These are phyloP conservation scores for Porites lutea DNA, from an alignment of 64 coral and sea anemone genomes.

Conservation along the genomic window DNA sequence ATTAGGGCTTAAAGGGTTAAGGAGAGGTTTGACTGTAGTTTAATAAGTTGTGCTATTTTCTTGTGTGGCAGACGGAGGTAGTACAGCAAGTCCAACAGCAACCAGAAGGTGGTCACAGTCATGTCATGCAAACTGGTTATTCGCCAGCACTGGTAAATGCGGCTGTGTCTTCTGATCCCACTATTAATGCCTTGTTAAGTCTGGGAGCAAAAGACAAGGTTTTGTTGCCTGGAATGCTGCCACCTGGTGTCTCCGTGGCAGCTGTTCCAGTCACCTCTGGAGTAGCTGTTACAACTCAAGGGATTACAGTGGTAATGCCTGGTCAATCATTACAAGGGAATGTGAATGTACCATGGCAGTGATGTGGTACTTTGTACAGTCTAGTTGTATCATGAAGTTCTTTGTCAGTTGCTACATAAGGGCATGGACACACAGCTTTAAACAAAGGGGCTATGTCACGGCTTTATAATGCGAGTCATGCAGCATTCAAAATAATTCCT, in stretches of 20 bases:
- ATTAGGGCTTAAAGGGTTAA: too few relatives aligned
- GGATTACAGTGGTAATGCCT: conserved; percentile 93
- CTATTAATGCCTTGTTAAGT: conserved; percentile 93
- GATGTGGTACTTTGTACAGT: background rate
- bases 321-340: conserved; percentile 65
- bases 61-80: conserved; percentile 44
- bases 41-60: background rate
- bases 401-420: background rate
- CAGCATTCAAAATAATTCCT: too few relatives aligned
- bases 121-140: conserved; percentile 9
- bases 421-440: too few relatives aligned
- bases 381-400: too few relatives aligned
- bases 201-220: conserved; percentile 93
- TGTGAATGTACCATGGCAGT: conserved; percentile 67
- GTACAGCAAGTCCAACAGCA: conserved; percentile 46
- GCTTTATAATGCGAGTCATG: too few relatives aligned
- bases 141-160: conserved; percentile 32
- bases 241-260: conserved; percentile 75
- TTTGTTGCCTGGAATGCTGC: conserved; percentile 37
- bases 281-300: conserved; percentile 50
- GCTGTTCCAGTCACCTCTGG: conserved; percentile 69
- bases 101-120: conserved; percentile 30
- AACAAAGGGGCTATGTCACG: too few relatives aligned
- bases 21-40: too few relatives aligned
- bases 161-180: conserved; percentile 84